phyloP scores from a whole-genome alignment of 2,888 invertebrate species.

The Eupithecia pulchellata region DNA sequence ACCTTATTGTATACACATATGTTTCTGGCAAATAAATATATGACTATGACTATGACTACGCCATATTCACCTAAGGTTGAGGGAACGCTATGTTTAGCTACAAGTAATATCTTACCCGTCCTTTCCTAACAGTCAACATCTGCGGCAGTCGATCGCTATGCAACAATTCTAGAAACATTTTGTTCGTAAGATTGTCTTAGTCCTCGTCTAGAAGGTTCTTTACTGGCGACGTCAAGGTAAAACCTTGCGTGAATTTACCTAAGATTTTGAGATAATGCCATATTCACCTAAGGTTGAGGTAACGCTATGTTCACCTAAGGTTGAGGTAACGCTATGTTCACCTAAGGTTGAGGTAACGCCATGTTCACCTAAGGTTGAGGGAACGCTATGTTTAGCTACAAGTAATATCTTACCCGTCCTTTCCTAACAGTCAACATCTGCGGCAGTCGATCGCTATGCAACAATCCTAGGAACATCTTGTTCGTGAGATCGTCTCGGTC shows the following conservation, averaged over 20 bases:
- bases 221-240: slow-evolving; percentile 52
- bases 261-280: neutral
- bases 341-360: neutral
- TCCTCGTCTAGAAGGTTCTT: slow-evolving; percentile 83
- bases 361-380: neutral
- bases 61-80: neutral
- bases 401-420: slow-evolving; percentile 88
- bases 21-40: no score
- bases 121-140: slow-evolving; percentile 92
- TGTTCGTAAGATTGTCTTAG: slow-evolving; percentile 87
- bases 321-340: neutral
- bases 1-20: no score
- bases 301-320: neutral
- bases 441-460: slow-evolving; percentile 89
- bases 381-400: neutral
- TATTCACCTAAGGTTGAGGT: neutral
- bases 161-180: slow-evolving; percentile 87
- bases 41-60: no score
- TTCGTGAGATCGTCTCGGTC: slow-evolving; percentile 87
- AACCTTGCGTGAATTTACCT: neutral
- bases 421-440: slow-evolving; percentile 92
- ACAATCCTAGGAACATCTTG: slow-evolving; percentile 87
- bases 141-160: slow-evolving; percentile 89
- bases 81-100: neutral
- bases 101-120: slow-evolving; percentile 86